Conservation (phyloP, 2,888 invertebrate genomes). For the Tinea pellionella region DNA sequence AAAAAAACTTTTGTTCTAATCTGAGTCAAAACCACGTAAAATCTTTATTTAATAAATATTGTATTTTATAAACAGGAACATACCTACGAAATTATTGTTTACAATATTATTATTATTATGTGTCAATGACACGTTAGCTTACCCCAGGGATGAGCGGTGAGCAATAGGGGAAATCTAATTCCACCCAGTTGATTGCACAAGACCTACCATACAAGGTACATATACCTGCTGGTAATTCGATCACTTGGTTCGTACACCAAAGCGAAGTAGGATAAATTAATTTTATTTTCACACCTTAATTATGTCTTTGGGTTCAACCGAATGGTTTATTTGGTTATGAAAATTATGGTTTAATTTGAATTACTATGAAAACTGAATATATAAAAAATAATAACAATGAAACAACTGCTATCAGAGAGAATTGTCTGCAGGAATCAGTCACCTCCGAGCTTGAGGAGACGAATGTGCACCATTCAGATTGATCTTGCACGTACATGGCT, state of each 20-base stretch:
- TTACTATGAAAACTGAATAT: too few species aligned
- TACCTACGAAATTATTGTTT: too few species aligned
- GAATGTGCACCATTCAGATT: too few species aligned
- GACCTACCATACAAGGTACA: not conserved
- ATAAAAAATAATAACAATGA: too few species aligned
- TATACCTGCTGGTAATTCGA: not conserved
- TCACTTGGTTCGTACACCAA: not conserved
- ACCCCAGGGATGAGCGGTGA: conserved; percentile 1
- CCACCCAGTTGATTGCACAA: conserved; percentile 11
- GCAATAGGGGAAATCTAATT: conserved; percentile 13
- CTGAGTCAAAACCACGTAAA: too few species aligned
- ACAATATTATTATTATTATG: not conserved
- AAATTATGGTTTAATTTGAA: too few species aligned
- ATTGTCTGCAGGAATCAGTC: not conserved
- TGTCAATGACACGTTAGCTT: conserved; percentile 2
- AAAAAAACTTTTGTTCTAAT: too few species aligned
- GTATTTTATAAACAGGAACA: too few species aligned
- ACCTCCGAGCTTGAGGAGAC: too few species aligned
- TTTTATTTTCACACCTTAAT: not conserved
- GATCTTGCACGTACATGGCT: too few species aligned
- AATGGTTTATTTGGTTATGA: not conserved
- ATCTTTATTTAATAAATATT: too few species aligned
- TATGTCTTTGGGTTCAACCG: not conserved
- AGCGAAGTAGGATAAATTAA: not conserved
- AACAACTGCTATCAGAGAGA: too few species aligned